These are phyloP conservation scores for Tineola bisselliella DNA, from an alignment of 2,888 invertebrate genomes.

Conservation along the genomic window DNA sequence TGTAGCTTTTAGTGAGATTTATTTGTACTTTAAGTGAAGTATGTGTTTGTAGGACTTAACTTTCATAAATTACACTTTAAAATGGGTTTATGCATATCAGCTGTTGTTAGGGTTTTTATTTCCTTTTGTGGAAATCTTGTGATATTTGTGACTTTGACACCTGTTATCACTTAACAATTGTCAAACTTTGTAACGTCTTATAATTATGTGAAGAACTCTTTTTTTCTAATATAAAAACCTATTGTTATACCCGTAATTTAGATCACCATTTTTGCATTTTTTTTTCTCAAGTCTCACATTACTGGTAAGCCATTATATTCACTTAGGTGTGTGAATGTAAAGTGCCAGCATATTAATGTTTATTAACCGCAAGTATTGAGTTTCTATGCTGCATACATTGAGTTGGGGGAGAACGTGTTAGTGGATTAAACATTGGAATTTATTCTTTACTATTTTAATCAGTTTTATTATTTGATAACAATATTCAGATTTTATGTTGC, in stretches of 20 bases:
- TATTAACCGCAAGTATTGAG: conserved; percentile 5
- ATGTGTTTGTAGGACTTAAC: too few relatives aligned
- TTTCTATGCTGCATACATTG: not conserved
- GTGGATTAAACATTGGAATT: not conserved
- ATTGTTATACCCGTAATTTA: not conserved
- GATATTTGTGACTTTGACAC: conserved; percentile 6
- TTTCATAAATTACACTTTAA: too few relatives aligned
- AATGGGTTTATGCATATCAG: conserved; percentile 2
- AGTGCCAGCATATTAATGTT: conserved; percentile 6
- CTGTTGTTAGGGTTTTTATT: not conserved
- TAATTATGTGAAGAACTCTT: too few relatives aligned
- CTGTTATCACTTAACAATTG: conserved; percentile 12
- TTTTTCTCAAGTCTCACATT: not conserved
- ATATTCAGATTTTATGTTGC: not conserved
- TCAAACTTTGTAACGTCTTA: not conserved
- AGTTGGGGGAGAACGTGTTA: not conserved
- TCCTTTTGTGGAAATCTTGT: conserved; percentile 6
- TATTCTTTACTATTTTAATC: too few relatives aligned
- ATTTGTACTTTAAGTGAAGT: too few relatives aligned
- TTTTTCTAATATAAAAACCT: not conserved
- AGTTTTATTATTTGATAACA: not conserved
- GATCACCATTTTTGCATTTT: not conserved
- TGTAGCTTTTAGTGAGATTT: too few relatives aligned
- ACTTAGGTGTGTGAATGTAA: conserved; percentile 6
- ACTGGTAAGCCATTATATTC: not conserved